Evolutionary conservation across 2,888 invertebrate genomes (phyloP).

Genomic region (Euzophera pinguis): DNA sequence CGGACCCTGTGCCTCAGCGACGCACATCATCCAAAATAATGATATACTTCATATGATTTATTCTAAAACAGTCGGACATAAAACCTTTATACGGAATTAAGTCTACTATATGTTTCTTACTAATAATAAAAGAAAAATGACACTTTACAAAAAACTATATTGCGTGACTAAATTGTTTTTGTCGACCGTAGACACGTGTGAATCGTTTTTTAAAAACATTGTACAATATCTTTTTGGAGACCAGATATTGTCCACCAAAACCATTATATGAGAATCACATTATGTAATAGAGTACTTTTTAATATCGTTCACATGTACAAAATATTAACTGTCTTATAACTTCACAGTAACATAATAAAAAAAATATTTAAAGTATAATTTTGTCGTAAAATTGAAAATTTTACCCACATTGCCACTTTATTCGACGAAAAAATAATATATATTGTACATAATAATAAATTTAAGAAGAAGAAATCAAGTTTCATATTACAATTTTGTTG

Average conservation of each 20-base stretch:
- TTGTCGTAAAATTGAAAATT: not conserved
- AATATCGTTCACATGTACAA: not conserved
- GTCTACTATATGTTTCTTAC: no score
- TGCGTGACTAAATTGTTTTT: conserved; percentile 15
- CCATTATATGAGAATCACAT: conserved; percentile 44
- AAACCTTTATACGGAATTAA: no score
- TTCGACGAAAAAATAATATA: not conserved
- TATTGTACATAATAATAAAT: not conserved
- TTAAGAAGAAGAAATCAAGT: no score
- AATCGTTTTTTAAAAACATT: conserved; percentile 46
- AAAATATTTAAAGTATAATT: not conserved
- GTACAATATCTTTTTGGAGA: conserved; percentile 56
- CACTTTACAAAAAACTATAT: no score
- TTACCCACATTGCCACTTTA: not conserved
- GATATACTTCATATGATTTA: no score
- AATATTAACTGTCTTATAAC: conserved; percentile 10
- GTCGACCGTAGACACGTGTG: conserved; percentile 48
- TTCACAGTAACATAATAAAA: conserved; percentile 11
- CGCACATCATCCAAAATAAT: no score
- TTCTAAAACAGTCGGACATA: no score
- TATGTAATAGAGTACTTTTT: conserved; percentile 27
- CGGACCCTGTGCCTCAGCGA: no score
- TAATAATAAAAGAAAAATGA: no score
- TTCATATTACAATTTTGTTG: no score
- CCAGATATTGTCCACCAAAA: conserved; percentile 47